phyloP scores from a whole-genome alignment of 2,797 vertebrate species.

The Octomys mimax region DNA sequence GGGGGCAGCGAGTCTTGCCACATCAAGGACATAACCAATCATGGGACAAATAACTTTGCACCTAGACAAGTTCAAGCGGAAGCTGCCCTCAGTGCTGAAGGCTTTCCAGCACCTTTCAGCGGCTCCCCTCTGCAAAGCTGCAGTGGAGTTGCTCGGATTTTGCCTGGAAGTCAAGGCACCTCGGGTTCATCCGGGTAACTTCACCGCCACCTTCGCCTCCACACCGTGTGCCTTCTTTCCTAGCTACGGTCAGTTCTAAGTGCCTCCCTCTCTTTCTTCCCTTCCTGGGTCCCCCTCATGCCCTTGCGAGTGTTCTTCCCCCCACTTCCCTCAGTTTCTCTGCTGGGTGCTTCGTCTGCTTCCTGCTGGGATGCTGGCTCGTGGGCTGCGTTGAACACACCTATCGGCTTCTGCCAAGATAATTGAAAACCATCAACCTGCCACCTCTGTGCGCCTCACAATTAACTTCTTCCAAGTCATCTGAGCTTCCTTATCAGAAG shows the following conservation, averaged over 20 bases:
- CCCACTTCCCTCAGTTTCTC: background rate
- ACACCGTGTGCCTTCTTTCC: rapidly evolving
- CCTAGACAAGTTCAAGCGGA: background rate
- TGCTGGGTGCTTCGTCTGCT: background rate
- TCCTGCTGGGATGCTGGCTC: background rate
- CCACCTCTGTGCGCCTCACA: background rate
- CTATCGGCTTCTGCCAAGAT: background rate
- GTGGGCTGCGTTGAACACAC: background rate
- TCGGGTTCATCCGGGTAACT: background rate
- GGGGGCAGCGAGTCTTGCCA: background rate
- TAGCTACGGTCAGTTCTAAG: background rate
- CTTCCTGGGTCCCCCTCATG: no score
- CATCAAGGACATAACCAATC: background rate
- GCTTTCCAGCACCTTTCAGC: background rate
- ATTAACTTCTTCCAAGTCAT: slow-evolving; percentile 41
- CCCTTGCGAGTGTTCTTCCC: background rate
- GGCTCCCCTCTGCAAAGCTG: background rate
- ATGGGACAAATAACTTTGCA: background rate
- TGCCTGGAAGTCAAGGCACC: background rate
- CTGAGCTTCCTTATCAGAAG: slow-evolving; percentile 1
- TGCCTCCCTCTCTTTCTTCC: background rate
- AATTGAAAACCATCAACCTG: background rate
- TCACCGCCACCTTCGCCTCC: background rate
- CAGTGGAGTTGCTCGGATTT: background rate
- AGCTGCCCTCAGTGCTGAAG: background rate